Evolutionary conservation across 1,140 invertebrate genomes (phyloP).

Genomic region (Maconellicoccus hirsutus): DNA sequence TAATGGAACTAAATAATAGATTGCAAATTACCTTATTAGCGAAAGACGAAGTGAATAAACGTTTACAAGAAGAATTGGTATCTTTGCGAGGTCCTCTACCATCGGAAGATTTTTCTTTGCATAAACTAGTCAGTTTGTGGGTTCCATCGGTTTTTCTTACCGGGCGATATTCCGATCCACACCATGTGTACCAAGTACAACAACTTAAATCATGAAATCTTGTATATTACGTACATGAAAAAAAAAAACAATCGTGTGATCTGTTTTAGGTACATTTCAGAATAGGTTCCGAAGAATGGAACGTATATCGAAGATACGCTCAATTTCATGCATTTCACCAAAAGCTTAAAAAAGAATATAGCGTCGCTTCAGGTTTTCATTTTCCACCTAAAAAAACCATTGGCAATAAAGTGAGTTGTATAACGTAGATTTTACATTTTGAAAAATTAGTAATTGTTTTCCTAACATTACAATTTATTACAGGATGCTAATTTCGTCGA

Average conservation of each 20-base stretch:
- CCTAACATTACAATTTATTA: not conserved
- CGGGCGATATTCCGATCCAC: conserved; percentile 57
- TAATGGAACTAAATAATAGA: conserved; percentile 84
- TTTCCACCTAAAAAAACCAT: conserved; percentile 91
- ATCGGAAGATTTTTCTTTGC: conserved; percentile 32
- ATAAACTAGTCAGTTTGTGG: conserved; percentile 69
- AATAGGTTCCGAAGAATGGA: conserved; percentile 82
- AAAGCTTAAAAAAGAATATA: conserved; percentile 68
- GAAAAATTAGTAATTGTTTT: too few relatives aligned
- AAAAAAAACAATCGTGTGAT: not conserved
- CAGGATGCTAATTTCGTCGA: conserved; percentile 33
- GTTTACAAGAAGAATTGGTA: conserved; percentile 52
- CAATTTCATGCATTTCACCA: conserved; percentile 75
- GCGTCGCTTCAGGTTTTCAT: conserved; percentile 62
- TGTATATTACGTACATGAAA: not conserved
- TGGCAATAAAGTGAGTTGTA: conserved; percentile 70
- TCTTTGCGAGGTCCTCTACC: conserved; percentile 52
- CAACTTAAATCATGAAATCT: not conserved
- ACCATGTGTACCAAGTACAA: conserved; percentile 77
- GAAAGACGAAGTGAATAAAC: conserved; percentile 41
- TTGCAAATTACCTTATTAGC: conserved; percentile 41
- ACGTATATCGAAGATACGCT: conserved; percentile 80
- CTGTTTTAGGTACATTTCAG: conserved; percentile 57
- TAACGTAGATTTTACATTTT: too few relatives aligned
- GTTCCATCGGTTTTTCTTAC: conserved; percentile 82